Conservation (phyloP, 2,113 vertebrate species). For the Glaucomys volans region DNA sequence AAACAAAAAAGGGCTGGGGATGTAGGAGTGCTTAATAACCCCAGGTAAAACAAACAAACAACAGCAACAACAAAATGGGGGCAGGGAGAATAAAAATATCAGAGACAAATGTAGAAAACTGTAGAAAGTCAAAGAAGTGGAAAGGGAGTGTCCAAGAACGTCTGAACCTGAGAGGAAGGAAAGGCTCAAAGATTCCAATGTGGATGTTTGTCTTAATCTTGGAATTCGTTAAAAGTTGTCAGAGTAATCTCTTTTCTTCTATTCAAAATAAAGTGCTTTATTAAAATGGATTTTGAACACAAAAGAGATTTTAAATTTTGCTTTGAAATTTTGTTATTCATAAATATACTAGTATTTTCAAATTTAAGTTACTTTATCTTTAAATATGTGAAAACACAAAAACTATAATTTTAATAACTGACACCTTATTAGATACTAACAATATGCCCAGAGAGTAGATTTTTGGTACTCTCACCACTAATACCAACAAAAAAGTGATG, state of each 20-base stretch:
- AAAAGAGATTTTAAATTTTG: not conserved
- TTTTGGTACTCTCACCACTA: no score
- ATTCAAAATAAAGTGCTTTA: no score
- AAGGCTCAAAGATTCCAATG: not conserved
- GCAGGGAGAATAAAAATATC: not conserved
- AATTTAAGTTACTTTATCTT: not conserved
- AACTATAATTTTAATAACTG: not conserved
- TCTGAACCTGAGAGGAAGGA: not conserved
- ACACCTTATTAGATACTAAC: not conserved
- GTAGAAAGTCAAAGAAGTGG: not conserved
- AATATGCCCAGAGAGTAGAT: not conserved
- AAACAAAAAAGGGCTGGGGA: no score
- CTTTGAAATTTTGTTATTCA: not conserved
- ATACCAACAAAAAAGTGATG: no score
- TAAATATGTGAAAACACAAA: not conserved
- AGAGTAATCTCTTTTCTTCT: not conserved
- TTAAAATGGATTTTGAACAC: not conserved
- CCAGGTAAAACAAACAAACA: no score
- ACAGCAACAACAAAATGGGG: no score
- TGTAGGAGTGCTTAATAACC: no score
- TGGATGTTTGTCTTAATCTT: not conserved
- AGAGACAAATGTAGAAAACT: not conserved
- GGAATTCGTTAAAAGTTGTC: not conserved
- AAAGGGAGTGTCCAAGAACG: not conserved
- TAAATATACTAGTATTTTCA: no score